Conservation (phyloP, 2,888 invertebrate species). For the Busseola fusca region DNA sequence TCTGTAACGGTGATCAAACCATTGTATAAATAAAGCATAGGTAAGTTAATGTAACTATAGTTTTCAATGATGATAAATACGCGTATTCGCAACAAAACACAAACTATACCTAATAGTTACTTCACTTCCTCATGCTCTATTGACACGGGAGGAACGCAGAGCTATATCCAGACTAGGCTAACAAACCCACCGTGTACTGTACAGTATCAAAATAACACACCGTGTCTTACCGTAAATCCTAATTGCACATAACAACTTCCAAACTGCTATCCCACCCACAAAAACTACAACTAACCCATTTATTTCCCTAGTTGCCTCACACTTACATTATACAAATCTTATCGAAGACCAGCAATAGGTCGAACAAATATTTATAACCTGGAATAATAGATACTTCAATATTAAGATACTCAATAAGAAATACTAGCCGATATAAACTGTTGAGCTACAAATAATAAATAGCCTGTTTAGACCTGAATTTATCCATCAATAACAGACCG, state of each 20-base stretch:
- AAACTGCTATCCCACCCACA: constrained; percentile 49
- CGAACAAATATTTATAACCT: constrained; percentile 57
- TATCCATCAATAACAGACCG: constrained; percentile 42
- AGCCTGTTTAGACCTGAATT: constrained; percentile 36
- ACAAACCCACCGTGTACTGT: constrained; percentile 17
- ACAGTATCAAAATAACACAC: constrained; percentile 37
- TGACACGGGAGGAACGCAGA: constrained; percentile 46
- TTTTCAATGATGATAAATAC: constrained; percentile 17
- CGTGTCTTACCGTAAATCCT: constrained; percentile 42
- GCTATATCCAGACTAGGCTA: constrained; percentile 46
- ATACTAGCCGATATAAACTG: constrained; percentile 31
- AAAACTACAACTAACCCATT: constrained; percentile 51
- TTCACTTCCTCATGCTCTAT: constrained; percentile 49
- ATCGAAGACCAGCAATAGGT: constrained; percentile 47
- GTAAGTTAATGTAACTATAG: background rate
- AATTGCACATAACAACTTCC: constrained; percentile 45
- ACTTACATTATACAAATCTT: constrained; percentile 48
- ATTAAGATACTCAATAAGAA: constrained; percentile 44
- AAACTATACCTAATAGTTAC: constrained; percentile 31
- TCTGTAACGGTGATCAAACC: no score
- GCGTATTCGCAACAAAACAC: constrained; percentile 24
- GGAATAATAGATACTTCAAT: constrained; percentile 45
- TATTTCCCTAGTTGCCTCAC: constrained; percentile 50
- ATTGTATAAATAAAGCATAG: background rate
- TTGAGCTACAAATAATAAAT: constrained; percentile 43